A percentile compares a stretch with the other conserved stretches of the same genome.
Conservation (phyloP, 2,888 invertebrate species). For the Synanthedon andrenaeformis region DNA sequence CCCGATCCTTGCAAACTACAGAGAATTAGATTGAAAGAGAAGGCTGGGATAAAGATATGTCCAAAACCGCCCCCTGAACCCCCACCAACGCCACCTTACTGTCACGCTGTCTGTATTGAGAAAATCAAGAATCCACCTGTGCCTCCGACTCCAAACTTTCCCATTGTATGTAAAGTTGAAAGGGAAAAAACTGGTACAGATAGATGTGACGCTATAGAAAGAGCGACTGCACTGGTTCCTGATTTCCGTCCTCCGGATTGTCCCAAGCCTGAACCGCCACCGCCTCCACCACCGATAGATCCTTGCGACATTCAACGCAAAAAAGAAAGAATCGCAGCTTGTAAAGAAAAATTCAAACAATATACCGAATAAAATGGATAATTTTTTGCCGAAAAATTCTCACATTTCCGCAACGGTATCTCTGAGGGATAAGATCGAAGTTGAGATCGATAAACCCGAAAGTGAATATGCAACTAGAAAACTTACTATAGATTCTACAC, state of each 20-base stretch:
- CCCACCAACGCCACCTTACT: constrained; percentile 21
- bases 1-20: constrained; percentile 30
- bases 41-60: constrained; percentile 36
- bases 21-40: constrained; percentile 19
- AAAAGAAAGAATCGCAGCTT: constrained; percentile 18
- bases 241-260: constrained; percentile 28
- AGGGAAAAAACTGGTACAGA: constrained; percentile 21
- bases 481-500: constrained; percentile 14
- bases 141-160: constrained; percentile 7
- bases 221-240: constrained; percentile 15
- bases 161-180: constrained; percentile 25
- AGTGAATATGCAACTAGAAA: constrained; percentile 16
- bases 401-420: constrained; percentile 13
- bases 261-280: constrained; percentile 22
- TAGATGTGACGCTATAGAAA: constrained; percentile 28
- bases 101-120: constrained; percentile 37
- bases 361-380: constrained; percentile 34
- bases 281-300: constrained; percentile 24
- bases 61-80: constrained; percentile 19
- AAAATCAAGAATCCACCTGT: constrained; percentile 36
- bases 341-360: constrained; percentile 31
- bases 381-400: constrained; percentile 2
- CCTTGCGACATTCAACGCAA: constrained; percentile 30
- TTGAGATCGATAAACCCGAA: constrained; percentile 13
- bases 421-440: constrained; percentile 18